Conservation (phyloP, 1,140 invertebrate genomes). For the Cydia amplana region DNA sequence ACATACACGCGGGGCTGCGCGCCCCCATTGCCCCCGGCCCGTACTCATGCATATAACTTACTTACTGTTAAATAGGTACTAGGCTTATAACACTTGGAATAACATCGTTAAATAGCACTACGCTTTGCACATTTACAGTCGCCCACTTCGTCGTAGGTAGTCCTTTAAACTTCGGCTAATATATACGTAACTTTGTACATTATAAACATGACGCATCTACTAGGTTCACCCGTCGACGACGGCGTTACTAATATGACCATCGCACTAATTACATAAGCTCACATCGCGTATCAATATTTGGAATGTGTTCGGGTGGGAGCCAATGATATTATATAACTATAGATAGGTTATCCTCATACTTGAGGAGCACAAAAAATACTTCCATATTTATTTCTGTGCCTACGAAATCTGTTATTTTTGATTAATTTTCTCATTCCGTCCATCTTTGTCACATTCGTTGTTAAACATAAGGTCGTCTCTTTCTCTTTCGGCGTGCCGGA, state of each 20-base stretch:
- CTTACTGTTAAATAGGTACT: conserved; percentile 64
- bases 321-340: no score
- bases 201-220: conserved; percentile 49
- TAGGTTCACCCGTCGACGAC: conserved; percentile 25
- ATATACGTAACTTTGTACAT: conserved; percentile 65
- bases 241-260: not conserved
- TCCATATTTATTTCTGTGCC: no score
- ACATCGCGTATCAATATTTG: conserved; percentile 17
- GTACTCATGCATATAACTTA: conserved; percentile 75
- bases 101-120: conserved; percentile 69
- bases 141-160: conserved; percentile 50
- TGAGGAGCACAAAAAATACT: no score
- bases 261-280: not conserved
- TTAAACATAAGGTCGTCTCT: no score
- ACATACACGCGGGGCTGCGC: conserved; percentile 68
- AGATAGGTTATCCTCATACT: no score
- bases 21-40: conserved; percentile 75
- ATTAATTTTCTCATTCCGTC: no score
- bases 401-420: no score
- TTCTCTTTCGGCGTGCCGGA: no score
- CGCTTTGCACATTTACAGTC: conserved; percentile 56
- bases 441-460: no score
- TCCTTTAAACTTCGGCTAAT: conserved; percentile 48
- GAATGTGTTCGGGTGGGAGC: conserved; percentile 34
- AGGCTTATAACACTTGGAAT: conserved; percentile 71